Evolutionary conservation across 2,113 vertebrate species (phyloP), one percentile per base, ranked within the genome.

Genomic region (Engraulis encrasicolus): DNA sequence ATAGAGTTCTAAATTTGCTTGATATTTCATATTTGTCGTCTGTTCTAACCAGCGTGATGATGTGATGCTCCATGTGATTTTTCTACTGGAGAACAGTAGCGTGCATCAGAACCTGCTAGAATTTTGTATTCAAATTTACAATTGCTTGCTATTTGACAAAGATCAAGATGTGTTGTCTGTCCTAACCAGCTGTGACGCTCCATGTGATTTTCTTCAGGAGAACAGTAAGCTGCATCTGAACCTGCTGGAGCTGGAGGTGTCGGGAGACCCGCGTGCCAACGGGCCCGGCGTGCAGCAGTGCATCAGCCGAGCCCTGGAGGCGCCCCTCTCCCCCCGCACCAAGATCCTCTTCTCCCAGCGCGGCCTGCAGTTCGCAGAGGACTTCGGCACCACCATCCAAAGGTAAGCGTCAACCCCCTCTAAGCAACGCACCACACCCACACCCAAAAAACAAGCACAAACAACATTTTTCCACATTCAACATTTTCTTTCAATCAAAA

Each of bases 291-390:
- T 96, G 85, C 92, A 96, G 91, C 90, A 93, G 78, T 97, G 96
- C 81, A 94, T 97, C 79, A 94, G 93, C 15, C 91, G 94, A 27
- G 96, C 96, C 0, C 90, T 97, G 83, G 91, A 91, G 5, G 95
- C 96, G 71, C 92, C 94, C 7, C 94, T 97, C 18, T 89, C 93
- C 5, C 89, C 95, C 3, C 91, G 94, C 54, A 90, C 92, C 74
- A 97, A 96, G 83, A 92, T 96, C 66, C 84, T 95, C 58, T 93
- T 97, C 77, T 97, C 96, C 1, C 95, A 96, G 83, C 94, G 95
- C 83, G 92, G 95, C 50, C 93, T 97, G 12, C 95, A 97, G 87
- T 96, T 95, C 34, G 93, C 94, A 0, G 96, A 97, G 90, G 96
- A 97, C 85, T 95, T 95, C 74, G 95, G 96, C 79, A 92, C 89